A percentile compares a stretch with the other conserved stretches of the same genome.
Conservation (phyloP, 53 echinoderm and acorn worm species). For the Patiria pectinifera region DNA sequence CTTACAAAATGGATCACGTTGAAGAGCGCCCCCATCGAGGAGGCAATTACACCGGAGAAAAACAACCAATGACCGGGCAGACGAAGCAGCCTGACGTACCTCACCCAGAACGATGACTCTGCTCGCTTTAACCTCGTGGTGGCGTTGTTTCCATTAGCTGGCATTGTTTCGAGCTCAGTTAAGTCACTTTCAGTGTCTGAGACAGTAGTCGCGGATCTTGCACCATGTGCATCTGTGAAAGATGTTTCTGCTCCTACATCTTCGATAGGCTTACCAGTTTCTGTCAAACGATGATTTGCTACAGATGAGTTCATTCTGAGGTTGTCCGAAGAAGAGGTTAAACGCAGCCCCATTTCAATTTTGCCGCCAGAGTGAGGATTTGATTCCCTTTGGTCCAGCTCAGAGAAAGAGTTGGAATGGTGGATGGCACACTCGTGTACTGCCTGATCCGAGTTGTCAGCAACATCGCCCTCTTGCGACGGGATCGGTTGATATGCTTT, state of each 20-base stretch:
- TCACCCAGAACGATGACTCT: not conserved
- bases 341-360: not conserved
- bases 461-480: not conserved
- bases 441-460: not conserved
- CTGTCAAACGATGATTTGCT: not conserved
- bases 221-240: not conserved
- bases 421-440: not conserved
- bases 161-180: not conserved
- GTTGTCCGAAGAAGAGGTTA: not conserved
- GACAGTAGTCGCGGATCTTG: not conserved
- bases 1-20: conserved; percentile 80
- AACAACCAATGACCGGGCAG: conserved; percentile 71
- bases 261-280: not conserved
- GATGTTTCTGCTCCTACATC: not conserved
- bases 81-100: conserved; percentile 62
- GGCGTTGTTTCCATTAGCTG: not conserved
- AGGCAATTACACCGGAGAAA: conserved; percentile 56
- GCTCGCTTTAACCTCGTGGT: not conserved
- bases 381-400: not conserved
- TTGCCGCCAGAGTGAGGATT: not conserved
- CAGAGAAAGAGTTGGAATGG: not conserved
- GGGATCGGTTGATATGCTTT: not conserved
- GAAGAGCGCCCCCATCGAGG: conserved; percentile 64
- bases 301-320: not conserved
- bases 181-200: not conserved